Conservation (phyloP, 2,888 invertebrate genomes). For the Cecidostiba fungosa region DNA sequence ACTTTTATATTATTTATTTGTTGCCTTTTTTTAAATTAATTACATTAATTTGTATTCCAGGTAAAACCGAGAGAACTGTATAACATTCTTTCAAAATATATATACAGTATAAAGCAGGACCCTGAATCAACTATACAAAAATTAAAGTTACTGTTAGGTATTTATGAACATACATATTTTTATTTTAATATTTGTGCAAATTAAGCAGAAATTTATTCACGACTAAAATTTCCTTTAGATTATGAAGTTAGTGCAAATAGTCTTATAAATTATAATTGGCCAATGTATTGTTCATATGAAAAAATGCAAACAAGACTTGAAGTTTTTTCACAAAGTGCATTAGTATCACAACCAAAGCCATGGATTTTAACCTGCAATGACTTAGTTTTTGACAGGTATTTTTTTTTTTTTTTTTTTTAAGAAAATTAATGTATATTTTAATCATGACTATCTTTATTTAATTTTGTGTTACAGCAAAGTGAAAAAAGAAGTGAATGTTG, state of each 20-base stretch:
- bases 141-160: conserved; percentile 49
- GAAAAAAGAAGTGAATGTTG: background rate
- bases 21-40: background rate
- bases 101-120: background rate
- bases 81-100: conserved; percentile 44
- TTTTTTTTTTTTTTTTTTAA: no score
- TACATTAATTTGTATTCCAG: conserved; percentile 5
- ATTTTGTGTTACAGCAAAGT: conserved; percentile 22
- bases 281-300: background rate
- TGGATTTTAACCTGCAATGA: conserved; percentile 9
- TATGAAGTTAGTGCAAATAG: conserved; percentile 16
- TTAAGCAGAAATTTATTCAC: background rate
- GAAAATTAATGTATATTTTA: background rate
- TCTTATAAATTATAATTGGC: conserved; percentile 25
- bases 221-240: conserved; percentile 21
- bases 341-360: conserved; percentile 7
- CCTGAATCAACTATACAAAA: conserved; percentile 19
- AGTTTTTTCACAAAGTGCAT: background rate
- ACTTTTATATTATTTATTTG: background rate
- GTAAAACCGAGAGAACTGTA: background rate
- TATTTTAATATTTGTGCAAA: background rate
- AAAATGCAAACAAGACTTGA: conserved; percentile 16
- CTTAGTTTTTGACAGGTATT: conserved; percentile 11
- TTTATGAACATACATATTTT: background rate
- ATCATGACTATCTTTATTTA: background rate